Conservation (phyloP, 2,113 vertebrate species). For the Eretmochelys imbricata region DNA sequence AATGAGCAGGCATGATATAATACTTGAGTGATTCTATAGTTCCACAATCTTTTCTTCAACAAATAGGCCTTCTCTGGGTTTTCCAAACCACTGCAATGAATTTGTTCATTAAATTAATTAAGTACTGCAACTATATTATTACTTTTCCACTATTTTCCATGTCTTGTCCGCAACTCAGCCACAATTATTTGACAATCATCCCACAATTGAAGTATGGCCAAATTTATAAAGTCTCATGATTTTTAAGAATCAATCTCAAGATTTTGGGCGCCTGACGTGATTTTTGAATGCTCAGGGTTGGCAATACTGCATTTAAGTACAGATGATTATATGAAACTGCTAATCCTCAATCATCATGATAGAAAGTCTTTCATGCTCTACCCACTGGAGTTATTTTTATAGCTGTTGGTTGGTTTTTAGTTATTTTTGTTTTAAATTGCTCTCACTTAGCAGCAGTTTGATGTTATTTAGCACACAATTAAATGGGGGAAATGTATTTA, state of each 20-base stretch:
- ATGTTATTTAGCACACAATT: slow-evolving; percentile 47
- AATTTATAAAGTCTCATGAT: neutral
- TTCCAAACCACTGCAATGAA: neutral
- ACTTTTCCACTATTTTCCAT: neutral
- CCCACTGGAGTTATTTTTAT: slow-evolving; percentile 72
- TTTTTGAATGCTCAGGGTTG: slow-evolving; percentile 30
- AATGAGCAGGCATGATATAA: neutral
- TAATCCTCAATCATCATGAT: slow-evolving; percentile 49
- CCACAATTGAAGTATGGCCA: neutral
- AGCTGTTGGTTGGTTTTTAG: slow-evolving; percentile 37
- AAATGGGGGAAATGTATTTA: slow-evolving; percentile 46
- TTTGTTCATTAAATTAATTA: neutral
- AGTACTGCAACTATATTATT: neutral
- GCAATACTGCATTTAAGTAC: slow-evolving; percentile 57
- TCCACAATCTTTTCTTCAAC: neutral
- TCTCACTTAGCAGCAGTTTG: slow-evolving; percentile 27
- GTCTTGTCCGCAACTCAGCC: neutral
- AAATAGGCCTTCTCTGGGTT: neutral
- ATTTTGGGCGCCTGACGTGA: neutral
- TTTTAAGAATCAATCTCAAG: neutral
- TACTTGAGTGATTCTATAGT: neutral
- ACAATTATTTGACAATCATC: neutral
- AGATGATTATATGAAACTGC: slow-evolving; percentile 57
- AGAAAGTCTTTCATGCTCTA: slow-evolving; percentile 59
- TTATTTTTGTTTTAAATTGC: slow-evolving; percentile 46